Evolutionary conservation across 2,797 vertebrate genomes (phyloP).

Genomic region (Eurystomus glaucurus): DNA sequence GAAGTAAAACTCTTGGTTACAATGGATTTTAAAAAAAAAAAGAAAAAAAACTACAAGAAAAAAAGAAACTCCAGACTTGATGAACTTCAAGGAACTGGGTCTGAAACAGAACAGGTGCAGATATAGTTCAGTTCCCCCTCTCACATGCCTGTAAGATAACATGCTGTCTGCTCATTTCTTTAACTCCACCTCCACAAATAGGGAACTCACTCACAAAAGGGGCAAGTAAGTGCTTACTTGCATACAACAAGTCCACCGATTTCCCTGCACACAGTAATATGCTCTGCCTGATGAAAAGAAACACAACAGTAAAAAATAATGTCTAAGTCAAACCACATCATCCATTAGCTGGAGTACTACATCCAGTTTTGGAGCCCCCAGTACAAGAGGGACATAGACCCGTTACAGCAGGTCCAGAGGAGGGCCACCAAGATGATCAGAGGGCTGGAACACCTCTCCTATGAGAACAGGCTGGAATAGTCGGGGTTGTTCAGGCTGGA

Average conservation of each 20-base stretch:
- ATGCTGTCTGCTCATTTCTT: neutral
- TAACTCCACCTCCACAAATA: neutral
- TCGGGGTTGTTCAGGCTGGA: no score
- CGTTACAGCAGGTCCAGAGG: no score
- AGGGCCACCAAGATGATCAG: no score
- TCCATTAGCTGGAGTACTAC: neutral
- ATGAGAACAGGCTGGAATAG: no score
- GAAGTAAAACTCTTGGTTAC: neutral
- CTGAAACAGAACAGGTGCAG: neutral
- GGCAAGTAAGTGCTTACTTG: neutral
- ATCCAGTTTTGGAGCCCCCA: no score
- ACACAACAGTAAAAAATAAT: neutral
- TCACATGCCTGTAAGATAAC: neutral
- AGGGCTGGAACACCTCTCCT: no score
- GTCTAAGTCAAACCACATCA: neutral
- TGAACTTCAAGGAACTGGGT: neutral
- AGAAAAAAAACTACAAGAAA: neutral
- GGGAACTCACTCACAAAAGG: neutral
- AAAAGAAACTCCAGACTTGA: neutral
- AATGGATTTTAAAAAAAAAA: neutral
- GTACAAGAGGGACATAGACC: no score
- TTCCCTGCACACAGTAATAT: neutral
- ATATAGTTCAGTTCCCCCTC: neutral
- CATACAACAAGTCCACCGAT: neutral
- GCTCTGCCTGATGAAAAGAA: neutral